Percentiles rank a stretch among this genome's conserved stretches.
Evolutionary conservation across 2,888 invertebrate genomes (phyloP).

Genomic region (Malachius bipustulatus): DNA sequence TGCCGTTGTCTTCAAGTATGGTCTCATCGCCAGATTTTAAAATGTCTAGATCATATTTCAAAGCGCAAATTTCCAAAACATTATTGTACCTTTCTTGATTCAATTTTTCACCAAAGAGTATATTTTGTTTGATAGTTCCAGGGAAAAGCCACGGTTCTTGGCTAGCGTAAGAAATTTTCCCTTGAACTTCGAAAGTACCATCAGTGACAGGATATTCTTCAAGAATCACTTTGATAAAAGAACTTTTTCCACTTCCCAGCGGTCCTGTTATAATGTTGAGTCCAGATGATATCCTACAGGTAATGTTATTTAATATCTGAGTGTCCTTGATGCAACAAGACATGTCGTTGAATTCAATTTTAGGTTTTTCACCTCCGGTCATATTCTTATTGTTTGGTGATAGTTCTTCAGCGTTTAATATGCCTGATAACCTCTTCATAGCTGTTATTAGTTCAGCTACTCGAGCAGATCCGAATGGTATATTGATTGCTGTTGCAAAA

Average conservation of each 20-base stretch:
- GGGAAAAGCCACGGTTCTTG: slow-evolving; percentile 47
- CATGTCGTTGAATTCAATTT: slow-evolving; percentile 10
- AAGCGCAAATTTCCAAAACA: slow-evolving; percentile 48
- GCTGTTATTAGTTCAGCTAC: slow-evolving; percentile 14
- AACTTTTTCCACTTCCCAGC: slow-evolving; percentile 49
- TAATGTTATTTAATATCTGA: too few species aligned
- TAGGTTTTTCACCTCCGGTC: too few species aligned
- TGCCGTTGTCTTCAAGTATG: slow-evolving; percentile 64
- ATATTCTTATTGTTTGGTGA: too few species aligned
- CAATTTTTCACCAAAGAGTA: slow-evolving; percentile 53
- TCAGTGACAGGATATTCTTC: slow-evolving; percentile 29
- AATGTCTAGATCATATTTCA: slow-evolving; percentile 53
- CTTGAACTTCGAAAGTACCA: slow-evolving; percentile 36
- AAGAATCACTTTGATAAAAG: slow-evolving; percentile 29
- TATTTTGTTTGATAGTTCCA: slow-evolving; percentile 55
- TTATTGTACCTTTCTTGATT: slow-evolving; percentile 42
- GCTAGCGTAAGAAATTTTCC: slow-evolving; percentile 39
- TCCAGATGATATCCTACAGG: slow-evolving; percentile 31
- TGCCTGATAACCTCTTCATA: slow-evolving; percentile 11
- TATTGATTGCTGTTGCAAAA: too few species aligned
- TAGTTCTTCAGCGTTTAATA: slow-evolving; percentile 12
- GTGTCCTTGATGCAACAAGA: too few species aligned
- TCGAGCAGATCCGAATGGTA: too few species aligned
- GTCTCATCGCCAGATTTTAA: slow-evolving; percentile 61
- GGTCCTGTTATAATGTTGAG: slow-evolving; percentile 45